phyloP scores from a whole-genome alignment of 1,140 invertebrate species.

The Drosophila paulistorum region DNA sequence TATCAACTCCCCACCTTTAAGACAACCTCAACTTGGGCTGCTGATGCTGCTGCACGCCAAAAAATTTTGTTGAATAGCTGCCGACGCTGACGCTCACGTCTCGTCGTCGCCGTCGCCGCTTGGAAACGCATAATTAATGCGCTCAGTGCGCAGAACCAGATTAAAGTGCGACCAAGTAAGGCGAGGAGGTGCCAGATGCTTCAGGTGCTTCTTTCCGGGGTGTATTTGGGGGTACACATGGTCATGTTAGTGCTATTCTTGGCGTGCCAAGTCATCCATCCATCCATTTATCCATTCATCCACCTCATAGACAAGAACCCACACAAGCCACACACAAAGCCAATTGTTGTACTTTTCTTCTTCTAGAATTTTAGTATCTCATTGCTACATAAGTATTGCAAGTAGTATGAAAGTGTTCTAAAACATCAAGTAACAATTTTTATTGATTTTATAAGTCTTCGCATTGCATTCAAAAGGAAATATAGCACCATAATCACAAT shows the following conservation, averaged over 20 bases:
- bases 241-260: background rate
- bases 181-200: background rate
- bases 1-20: background rate
- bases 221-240: conserved; percentile 15
- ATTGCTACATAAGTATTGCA: background rate
- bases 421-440: background rate
- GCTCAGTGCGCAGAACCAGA: conserved; percentile 79
- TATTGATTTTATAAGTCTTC: no score
- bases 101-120: conserved; percentile 25
- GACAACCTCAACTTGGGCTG: no score
- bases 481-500: no score
- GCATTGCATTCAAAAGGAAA: no score
- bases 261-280: conserved; percentile 26
- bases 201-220: background rate
- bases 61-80: conserved; percentile 22
- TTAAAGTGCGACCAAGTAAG: conserved; percentile 54
- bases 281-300: no score
- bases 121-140: conserved; percentile 81
- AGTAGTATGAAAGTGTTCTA: background rate
- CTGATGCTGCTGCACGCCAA: conserved; percentile 36
- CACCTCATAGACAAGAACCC: conserved; percentile 26
- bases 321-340: conserved; percentile 12
- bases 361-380: background rate
- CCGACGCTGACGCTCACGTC: conserved; percentile 15
- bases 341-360: background rate